Evolutionary conservation across 2,113 vertebrate genomes (phyloP).

Genomic region (Calyptomena viridis): DNA sequence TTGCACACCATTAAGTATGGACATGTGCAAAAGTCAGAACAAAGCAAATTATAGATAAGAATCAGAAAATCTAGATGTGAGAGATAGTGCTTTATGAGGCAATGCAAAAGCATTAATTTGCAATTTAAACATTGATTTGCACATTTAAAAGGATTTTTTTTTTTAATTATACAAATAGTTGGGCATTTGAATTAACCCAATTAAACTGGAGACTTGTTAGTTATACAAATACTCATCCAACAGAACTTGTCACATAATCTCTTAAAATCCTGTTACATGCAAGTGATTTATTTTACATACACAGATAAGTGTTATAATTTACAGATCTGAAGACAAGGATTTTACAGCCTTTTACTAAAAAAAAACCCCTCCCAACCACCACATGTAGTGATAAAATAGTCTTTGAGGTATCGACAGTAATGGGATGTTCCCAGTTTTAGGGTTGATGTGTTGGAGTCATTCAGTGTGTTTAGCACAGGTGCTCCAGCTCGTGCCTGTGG

Average conservation of each 20-base stretch:
- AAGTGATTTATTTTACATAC: neutral
- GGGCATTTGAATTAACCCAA: neutral
- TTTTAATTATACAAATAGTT: neutral
- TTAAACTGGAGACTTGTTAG: neutral
- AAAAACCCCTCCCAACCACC: too few species aligned
- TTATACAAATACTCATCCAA: neutral
- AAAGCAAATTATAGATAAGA: neutral
- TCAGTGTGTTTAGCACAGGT: neutral
- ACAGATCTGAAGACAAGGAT: neutral
- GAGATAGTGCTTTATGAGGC: neutral
- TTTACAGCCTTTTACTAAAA: neutral
- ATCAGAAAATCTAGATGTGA: neutral
- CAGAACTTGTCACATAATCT: neutral
- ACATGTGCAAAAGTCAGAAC: neutral
- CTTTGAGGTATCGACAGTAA: neutral
- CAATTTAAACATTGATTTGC: neutral
- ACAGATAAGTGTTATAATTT: neutral
- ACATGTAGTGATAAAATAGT: neutral
- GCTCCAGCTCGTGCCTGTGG: fast-evolving
- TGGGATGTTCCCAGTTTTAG: neutral
- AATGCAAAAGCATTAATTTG: neutral
- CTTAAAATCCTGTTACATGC: neutral
- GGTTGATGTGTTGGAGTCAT: neutral
- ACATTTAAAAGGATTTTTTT: neutral
- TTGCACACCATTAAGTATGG: neutral